A percentile compares a stretch with the other conserved stretches of the same genome.
phyloP scores from a whole-genome alignment of 2,797 vertebrate genomes.

The Amniataba percoides region DNA sequence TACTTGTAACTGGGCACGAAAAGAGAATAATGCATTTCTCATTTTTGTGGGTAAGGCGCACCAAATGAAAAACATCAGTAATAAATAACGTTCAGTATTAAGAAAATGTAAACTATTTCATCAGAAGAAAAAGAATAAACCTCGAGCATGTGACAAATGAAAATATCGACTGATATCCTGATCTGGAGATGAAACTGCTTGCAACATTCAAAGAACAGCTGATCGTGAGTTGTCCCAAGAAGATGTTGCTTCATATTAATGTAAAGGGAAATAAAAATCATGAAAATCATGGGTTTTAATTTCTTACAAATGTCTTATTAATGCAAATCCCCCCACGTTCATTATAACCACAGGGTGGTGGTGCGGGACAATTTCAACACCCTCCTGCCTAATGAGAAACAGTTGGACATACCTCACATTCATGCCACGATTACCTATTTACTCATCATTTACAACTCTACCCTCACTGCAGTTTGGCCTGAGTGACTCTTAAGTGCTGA shows the following conservation, averaged over 20 bases:
- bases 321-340: background rate
- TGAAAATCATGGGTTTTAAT: too few relatives aligned
- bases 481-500: background rate
- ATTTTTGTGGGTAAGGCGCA: background rate
- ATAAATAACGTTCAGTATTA: too few relatives aligned
- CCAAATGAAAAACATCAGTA: background rate
- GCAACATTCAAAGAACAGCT: background rate
- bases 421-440: constrained; percentile 40
- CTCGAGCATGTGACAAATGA: too few relatives aligned
- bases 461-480: background rate
- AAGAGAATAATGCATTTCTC: background rate
- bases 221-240: background rate
- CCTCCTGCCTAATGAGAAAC: constrained; percentile 52
- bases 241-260: background rate
- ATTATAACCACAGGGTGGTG: constrained; percentile 65
- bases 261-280: too few relatives aligned
- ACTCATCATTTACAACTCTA: constrained; percentile 41
- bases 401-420: constrained; percentile 60
- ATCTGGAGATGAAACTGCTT: background rate
- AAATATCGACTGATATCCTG: background rate
- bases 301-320: background rate
- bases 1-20: background rate
- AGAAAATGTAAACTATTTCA: too few relatives aligned
- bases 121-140: too few relatives aligned
- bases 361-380: constrained; percentile 35